These are phyloP conservation scores for Atrichornis clamosus DNA, from an alignment of 2,113 vertebrate genomes.

Conservation along the genomic window DNA sequence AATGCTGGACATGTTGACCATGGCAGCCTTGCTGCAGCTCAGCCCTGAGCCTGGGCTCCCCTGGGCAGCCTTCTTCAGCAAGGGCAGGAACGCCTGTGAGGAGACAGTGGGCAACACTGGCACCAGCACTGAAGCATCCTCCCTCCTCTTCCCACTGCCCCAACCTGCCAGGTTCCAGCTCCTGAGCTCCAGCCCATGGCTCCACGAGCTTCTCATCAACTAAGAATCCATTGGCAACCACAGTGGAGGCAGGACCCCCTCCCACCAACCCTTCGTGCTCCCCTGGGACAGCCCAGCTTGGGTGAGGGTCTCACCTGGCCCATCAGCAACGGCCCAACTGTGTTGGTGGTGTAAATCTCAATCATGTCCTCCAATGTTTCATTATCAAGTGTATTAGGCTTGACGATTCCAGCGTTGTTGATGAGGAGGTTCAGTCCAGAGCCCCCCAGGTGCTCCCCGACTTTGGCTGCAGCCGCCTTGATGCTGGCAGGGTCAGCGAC, in stretches of 20 bases:
- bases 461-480: neutral
- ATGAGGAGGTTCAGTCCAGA: constrained; percentile 21
- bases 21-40: constrained; percentile 29
- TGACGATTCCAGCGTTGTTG: neutral
- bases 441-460: neutral
- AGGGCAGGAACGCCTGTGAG: neutral
- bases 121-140: no score
- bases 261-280: neutral
- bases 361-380: neutral
- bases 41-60: neutral
- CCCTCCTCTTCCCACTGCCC: neutral
- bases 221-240: accelerated
- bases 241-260: accelerated
- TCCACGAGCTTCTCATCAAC: accelerated
- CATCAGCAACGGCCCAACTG: neutral
- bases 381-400: accelerated
- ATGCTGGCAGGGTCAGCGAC: neutral
- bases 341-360: neutral
- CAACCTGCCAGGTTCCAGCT: neutral
- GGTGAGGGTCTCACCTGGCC: constrained; percentile 2
- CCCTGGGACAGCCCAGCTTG: neutral
- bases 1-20: constrained; percentile 44
- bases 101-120: accelerated
- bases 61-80: constrained; percentile 26
- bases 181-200: accelerated